Base-by-base conservation (phyloP, 2,888 invertebrate species). In the Cotesia congregata region DNA sequence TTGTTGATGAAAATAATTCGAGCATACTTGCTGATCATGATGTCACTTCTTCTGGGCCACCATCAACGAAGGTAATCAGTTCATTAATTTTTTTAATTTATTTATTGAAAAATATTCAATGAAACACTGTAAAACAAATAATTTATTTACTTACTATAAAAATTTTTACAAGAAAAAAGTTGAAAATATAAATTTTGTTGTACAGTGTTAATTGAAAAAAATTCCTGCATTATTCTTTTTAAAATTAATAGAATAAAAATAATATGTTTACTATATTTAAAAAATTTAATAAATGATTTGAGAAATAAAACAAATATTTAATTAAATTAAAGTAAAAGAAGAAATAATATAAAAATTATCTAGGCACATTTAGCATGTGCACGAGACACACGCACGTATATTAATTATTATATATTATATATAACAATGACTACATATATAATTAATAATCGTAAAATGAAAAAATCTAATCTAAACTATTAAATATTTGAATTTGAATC, bases 1-100 rank as follows among this genome's bases (percentile, higher is more conserved):
- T 96, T 80, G 95, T 96, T 85, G 96, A 96, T 87, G 96, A 96
- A 88, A 95, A 94, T 88, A 96, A 96, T 91, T 95, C 96, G 0
- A 94, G 95, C 12, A 93, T 93, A 79, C 91, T 96, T 82, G 94
- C 94, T 71, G 96, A 96, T 85, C 93, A 95, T 87, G 95, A 96
- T 86, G 93, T 95, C 17, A 93, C 93, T 81, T 94, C 94, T 17
- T 92, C 92, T 82, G 94, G 93, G 38, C 94, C 94, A 59, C 95
- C 96, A 5, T 96, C 96, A 7, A 95, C 96, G 82, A 96, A 96
- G 95, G 96, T 96, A 91, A 79, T 78, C 5, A 12, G 7, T 71
- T 69, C 2, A 5, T 12, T 68, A 17, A 15, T 9, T 59, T 59
- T 39, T 9, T 65, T 17, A 15, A 39, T 9, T 62, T 40, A 5